Evolutionary conservation across 2,113 vertebrate species (phyloP).

Genomic region (Bubo bubo): DNA sequence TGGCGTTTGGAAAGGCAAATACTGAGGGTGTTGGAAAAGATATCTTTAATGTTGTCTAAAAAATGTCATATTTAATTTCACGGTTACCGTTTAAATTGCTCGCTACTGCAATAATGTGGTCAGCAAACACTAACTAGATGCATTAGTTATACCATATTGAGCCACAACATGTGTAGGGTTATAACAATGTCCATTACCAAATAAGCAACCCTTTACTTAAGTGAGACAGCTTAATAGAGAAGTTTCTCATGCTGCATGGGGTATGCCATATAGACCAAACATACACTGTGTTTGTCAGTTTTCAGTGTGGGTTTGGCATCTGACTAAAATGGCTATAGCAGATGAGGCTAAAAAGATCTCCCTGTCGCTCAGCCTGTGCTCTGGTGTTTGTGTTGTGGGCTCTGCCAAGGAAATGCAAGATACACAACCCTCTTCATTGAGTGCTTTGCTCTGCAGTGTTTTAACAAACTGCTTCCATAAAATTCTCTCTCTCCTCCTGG

Average conservation of each 20-base stretch:
- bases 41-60: background rate
- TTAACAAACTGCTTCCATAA: background rate
- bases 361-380: background rate
- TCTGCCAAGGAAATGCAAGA: background rate
- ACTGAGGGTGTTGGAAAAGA: background rate
- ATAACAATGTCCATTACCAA: background rate
- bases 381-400: background rate
- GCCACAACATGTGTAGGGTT: rapidly evolving
- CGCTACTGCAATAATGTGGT: background rate
- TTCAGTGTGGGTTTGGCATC: background rate
- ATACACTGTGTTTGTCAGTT: background rate
- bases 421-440: rapidly evolving
- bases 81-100: background rate
- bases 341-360: background rate
- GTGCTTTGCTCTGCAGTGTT: background rate
- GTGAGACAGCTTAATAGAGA: background rate
- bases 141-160: background rate
- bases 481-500: background rate
- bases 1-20: background rate
- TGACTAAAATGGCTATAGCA: background rate
- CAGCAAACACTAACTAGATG: background rate
- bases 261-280: background rate
- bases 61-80: background rate
- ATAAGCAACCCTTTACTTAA: background rate
- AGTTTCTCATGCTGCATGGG: background rate